phyloP scores from a whole-genome alignment of 2,888 invertebrate genomes.

The Chymomyza amoena region DNA sequence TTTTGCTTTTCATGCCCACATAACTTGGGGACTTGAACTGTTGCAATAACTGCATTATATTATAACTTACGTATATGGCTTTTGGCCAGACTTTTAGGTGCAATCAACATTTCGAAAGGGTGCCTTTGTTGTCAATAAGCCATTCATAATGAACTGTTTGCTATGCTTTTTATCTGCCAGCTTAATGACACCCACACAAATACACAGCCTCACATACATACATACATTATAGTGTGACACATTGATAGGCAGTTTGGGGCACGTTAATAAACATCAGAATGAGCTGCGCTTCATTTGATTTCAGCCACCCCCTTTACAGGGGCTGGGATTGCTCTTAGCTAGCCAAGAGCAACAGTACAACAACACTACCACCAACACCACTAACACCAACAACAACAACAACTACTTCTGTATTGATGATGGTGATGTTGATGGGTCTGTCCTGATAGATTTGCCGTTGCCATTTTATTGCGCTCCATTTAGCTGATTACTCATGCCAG shows the following conservation, averaged over 20 bases:
- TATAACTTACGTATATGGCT: constrained; percentile 24
- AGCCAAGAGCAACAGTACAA: constrained; percentile 9
- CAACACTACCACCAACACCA: constrained; percentile 28
- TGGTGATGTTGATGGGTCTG: constrained; percentile 42
- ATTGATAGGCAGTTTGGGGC: constrained; percentile 45
- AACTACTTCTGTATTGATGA: constrained; percentile 12
- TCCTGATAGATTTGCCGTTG: constrained; percentile 67
- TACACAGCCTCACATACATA: constrained; percentile 14
- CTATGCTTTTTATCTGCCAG: constrained; percentile 53
- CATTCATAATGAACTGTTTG: constrained; percentile 48
- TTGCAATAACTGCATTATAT: neutral
- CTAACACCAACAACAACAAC: constrained; percentile 22
- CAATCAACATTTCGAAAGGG: constrained; percentile 5
- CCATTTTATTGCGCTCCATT: constrained; percentile 71
- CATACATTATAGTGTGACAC: constrained; percentile 19
- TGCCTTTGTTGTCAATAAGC: constrained; percentile 47
- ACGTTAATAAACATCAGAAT: constrained; percentile 69
- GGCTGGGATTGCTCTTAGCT: neutral
- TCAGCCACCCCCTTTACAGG: constrained; percentile 28
- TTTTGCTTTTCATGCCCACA: too few relatives aligned
- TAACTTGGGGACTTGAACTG: too few relatives aligned
- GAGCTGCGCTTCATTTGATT: constrained; percentile 69
- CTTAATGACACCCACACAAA: constrained; percentile 69
- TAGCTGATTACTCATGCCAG: constrained; percentile 72
- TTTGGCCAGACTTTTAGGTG: constrained; percentile 1